A percentile compares a stretch with the other conserved stretches of the same genome.
Conservation (phyloP, 2,888 invertebrate genomes). For the Drosophila heteroneura region DNA sequence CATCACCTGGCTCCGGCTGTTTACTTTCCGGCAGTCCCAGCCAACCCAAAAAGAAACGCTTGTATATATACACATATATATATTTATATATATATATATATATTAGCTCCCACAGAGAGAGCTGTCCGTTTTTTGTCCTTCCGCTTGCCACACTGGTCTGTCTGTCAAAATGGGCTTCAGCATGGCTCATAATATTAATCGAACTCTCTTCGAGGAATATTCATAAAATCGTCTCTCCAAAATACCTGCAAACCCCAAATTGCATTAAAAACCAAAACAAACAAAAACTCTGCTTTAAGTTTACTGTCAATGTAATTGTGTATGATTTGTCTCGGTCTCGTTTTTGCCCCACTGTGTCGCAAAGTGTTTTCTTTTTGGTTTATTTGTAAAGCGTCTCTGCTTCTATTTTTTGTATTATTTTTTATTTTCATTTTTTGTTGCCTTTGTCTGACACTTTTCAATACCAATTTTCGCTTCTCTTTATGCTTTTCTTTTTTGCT, state of each 20-base stretch:
- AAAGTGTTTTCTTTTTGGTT: constrained; percentile 39
- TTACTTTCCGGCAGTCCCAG: constrained; percentile 31
- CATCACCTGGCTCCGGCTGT: constrained; percentile 70
- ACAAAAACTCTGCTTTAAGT: neutral
- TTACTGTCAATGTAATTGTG: neutral
- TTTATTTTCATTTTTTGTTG: constrained; percentile 14
- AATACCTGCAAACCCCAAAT: neutral
- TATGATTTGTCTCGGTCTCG: constrained; percentile 5
- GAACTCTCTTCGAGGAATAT: neutral
- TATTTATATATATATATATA: neutral
- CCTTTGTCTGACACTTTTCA: constrained; percentile 65
- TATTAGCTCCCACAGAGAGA: neutral
- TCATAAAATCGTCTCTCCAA: neutral
- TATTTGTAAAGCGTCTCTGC: constrained; percentile 22
- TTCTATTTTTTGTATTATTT: constrained; percentile 8
- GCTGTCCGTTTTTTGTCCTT: neutral
- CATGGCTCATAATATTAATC: neutral
- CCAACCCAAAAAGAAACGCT: neutral
- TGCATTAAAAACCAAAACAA: neutral
- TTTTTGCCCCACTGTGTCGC: constrained; percentile 28
- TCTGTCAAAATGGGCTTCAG: neutral
- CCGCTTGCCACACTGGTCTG: neutral
- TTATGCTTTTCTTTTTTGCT: constrained; percentile 12
- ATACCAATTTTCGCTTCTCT: constrained; percentile 47
- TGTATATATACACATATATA: neutral